phyloP scores from a whole-genome alignment of 2,113 vertebrate genomes.

The Chaetorhynchus papuensis region DNA sequence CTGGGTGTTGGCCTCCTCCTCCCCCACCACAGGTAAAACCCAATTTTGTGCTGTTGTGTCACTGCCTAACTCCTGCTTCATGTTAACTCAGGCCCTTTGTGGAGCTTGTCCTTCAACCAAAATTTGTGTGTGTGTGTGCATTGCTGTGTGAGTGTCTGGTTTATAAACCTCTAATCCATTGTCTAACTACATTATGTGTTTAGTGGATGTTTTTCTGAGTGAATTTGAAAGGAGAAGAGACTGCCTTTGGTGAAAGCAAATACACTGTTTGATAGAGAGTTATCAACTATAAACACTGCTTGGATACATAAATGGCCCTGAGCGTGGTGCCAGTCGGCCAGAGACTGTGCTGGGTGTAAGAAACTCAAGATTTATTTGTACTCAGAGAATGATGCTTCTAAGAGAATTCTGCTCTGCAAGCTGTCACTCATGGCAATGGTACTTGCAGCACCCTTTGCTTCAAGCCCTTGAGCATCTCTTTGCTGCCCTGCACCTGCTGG shows the following conservation, averaged over 20 bases:
- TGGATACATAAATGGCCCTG: not conserved
- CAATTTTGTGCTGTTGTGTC: rapidly evolving
- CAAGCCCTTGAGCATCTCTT: not conserved
- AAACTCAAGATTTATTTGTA: not conserved
- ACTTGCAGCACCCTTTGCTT: not conserved
- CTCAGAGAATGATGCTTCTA: not conserved
- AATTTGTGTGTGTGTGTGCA: not conserved
- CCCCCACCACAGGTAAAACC: slow-evolving; percentile 57
- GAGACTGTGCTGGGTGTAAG: not conserved
- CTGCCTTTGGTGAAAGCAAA: not conserved
- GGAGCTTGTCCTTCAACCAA: not conserved
- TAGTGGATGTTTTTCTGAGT: not conserved
- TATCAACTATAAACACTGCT: not conserved
- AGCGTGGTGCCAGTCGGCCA: rapidly evolving
- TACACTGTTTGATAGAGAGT: not conserved
- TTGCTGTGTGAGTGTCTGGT: not conserved
- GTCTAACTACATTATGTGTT: rapidly evolving
- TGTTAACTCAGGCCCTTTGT: rapidly evolving
- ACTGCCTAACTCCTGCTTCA: rapidly evolving
- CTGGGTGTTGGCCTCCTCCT: not conserved
- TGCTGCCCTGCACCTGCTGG: not conserved
- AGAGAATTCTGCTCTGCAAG: not conserved
- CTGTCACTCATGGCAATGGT: not conserved
- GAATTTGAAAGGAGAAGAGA: not conserved
- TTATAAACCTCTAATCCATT: not conserved